Conservation (phyloP, 2,113 vertebrate genomes). For the Pelvicachromis taeniatus region DNA sequence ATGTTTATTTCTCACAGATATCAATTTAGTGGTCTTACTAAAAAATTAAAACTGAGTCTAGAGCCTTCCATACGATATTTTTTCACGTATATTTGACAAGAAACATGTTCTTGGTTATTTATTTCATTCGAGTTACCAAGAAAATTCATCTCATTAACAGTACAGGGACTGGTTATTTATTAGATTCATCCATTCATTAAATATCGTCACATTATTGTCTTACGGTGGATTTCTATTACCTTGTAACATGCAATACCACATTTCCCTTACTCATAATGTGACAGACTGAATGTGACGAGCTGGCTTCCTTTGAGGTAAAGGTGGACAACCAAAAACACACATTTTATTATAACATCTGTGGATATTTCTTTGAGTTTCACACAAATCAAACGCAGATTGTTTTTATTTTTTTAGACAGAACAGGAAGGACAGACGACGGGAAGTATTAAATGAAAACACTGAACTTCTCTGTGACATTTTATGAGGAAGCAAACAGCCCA, state of each 20-base stretch:
- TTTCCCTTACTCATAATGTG: not conserved
- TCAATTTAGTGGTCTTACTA: not conserved
- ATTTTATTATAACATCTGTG: not conserved
- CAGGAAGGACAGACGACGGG: not conserved
- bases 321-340: not conserved
- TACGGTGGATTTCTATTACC: not conserved
- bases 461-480: conserved; percentile 5
- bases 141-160: not conserved
- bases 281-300: not conserved
- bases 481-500: conserved; percentile 14
- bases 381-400: not conserved
- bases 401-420: not conserved
- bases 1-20: not conserved
- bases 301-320: not conserved
- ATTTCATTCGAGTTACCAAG: not conserved
- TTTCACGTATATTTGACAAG: accelerated
- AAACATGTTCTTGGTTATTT: not conserved
- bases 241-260: not conserved
- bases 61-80: not conserved
- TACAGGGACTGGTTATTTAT: not conserved
- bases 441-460: conserved; percentile 7
- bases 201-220: not conserved
- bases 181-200: not conserved
- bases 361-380: not conserved
- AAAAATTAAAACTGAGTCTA: not conserved